These are phyloP conservation scores for Corythornis cristatus DNA, from an alignment of 2,113 vertebrate species.

Conservation along the genomic window DNA sequence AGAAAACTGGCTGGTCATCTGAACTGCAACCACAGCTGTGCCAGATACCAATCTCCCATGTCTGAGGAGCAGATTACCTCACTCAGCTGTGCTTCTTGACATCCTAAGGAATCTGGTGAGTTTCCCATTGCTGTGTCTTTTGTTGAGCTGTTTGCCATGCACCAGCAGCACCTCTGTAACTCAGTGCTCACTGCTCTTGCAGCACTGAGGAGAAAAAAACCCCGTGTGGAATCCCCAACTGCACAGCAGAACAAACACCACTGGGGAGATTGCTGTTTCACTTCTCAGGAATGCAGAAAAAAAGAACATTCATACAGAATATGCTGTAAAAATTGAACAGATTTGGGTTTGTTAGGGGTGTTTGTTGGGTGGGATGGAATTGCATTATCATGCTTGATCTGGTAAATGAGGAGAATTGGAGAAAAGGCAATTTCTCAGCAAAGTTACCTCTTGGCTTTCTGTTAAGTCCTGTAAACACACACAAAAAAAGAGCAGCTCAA, in stretches of 20 bases:
- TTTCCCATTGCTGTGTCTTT: not conserved
- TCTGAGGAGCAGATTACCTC: not conserved
- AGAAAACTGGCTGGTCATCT: not conserved
- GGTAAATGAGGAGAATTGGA: not conserved
- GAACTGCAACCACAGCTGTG: not conserved
- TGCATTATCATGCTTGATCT: not conserved
- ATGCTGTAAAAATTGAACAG: not conserved
- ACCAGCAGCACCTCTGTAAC: not conserved
- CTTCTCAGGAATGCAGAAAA: not conserved
- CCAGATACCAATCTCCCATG: not conserved
- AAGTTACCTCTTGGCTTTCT: not conserved
- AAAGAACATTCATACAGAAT: not conserved
- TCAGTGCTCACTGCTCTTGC: not conserved
- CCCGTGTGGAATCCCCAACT: not conserved
- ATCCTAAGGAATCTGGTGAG: not conserved
- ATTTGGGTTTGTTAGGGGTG: not conserved
- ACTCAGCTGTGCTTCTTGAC: not conserved
- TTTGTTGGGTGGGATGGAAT: not conserved
- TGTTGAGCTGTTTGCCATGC: not conserved
- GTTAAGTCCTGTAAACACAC: not conserved
- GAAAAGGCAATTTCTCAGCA: not conserved
- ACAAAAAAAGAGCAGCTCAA: not conserved
- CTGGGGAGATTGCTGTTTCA: fast-evolving
- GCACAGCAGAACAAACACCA: not conserved
- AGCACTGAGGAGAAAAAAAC: not conserved